A percentile compares a stretch with the other conserved stretches of the same genome.
These are phyloP conservation scores for Nematostella vectensis DNA, from an alignment of 92 coral and sea anemone genomes.

Conservation along the genomic window DNA sequence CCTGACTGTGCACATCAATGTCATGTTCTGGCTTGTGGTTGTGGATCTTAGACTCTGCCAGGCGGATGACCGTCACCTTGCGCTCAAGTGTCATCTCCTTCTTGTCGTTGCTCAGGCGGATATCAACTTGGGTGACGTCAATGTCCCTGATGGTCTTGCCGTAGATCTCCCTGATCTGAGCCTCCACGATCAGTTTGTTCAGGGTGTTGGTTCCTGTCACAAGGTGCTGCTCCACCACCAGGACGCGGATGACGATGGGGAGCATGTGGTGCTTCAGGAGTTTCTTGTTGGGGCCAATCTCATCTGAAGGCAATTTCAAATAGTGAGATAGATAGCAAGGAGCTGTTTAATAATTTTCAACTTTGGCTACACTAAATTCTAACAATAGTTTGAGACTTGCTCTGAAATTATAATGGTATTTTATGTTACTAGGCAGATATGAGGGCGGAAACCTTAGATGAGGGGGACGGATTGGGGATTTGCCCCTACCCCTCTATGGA, in stretches of 20 bases:
- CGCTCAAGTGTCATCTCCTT: conserved; percentile 61
- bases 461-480: no score
- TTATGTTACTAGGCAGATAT: no score
- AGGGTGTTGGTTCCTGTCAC: conserved; percentile 8
- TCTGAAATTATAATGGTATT: no score
- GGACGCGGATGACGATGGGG: conserved; percentile 57
- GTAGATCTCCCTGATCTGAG: conserved; percentile 49
- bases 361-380: no score
- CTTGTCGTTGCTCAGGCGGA: conserved; percentile 61
- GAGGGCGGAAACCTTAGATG: no score
- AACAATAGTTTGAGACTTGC: no score
- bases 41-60: conserved; percentile 44
- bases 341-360: no score
- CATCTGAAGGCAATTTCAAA: no score
- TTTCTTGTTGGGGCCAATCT: conserved; percentile 39
- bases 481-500: no score
- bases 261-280: conserved; percentile 32
- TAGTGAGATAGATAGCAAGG: no score
- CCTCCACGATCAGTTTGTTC: conserved; percentile 44
- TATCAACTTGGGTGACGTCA: conserved; percentile 55
- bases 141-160: conserved; percentile 57
- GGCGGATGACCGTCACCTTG: conserved; percentile 21
- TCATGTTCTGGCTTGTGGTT: conserved; percentile 32
- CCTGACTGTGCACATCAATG: conserved; percentile 32
- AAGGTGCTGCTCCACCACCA: conserved; percentile 42